Percentiles rank a stretch among this genome's conserved stretches.
These are phyloP conservation scores for Stenopsyche tienmushanensis DNA, from an alignment of 1,140 invertebrate genomes.

Conservation along the genomic window DNA sequence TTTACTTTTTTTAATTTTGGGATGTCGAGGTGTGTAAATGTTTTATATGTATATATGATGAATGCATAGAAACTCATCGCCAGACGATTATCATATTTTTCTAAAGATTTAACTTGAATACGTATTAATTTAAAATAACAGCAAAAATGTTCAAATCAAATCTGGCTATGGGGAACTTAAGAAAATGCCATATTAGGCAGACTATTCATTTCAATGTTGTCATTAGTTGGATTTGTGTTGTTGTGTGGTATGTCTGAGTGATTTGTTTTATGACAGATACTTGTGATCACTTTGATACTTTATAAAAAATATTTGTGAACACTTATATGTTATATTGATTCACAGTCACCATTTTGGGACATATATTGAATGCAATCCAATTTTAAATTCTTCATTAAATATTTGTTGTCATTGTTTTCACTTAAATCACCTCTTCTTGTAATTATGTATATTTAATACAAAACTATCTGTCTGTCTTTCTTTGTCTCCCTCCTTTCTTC, in stretches of 20 bases:
- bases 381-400: constrained; percentile 12
- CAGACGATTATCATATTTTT: constrained; percentile 28
- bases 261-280: constrained; percentile 25
- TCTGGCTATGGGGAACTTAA: too few relatives aligned
- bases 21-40: constrained; percentile 40
- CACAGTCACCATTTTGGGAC: constrained; percentile 10
- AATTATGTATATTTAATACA: constrained; percentile 14
- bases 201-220: too few relatives aligned
- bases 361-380: constrained; percentile 5
- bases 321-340: constrained; percentile 7
- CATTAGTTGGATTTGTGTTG: constrained; percentile 32
- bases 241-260: constrained; percentile 40
- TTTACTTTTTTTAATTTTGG: constrained; percentile 30
- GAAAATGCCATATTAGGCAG: too few relatives aligned
- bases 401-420: constrained; percentile 6
- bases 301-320: constrained; percentile 4
- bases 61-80: constrained; percentile 35
- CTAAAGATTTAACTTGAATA: constrained; percentile 27
- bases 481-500: constrained; percentile 40
- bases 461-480: constrained; percentile 39
- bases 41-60: constrained; percentile 37
- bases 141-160: too few relatives aligned
- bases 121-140: too few relatives aligned
- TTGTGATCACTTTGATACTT: constrained; percentile 25
- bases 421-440: constrained; percentile 16